Percentiles rank a stretch among this genome's conserved stretches.
Conservation (phyloP, 2,797 vertebrate genomes). For the Pantherophis vulpinus region DNA sequence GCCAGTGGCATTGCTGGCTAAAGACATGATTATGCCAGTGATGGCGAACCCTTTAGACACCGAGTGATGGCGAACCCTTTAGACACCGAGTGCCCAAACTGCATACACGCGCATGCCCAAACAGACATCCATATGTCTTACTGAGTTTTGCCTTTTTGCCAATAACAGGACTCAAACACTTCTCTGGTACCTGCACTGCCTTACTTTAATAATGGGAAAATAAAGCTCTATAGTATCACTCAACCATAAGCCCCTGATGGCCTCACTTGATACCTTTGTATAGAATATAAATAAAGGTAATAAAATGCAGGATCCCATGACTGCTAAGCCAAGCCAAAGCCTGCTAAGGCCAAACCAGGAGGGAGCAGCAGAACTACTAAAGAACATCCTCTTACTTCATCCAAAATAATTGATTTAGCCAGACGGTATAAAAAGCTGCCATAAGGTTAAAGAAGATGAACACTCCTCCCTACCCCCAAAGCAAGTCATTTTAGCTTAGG, state of each 20-base stretch:
- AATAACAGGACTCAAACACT: not conserved
- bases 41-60: too few species aligned
- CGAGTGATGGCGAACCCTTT: too few species aligned
- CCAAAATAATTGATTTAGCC: not conserved
- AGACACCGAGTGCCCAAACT: too few species aligned
- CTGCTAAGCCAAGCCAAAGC: not conserved
- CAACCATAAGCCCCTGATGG: not conserved
- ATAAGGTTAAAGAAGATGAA: not conserved
- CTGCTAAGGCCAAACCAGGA: not conserved
- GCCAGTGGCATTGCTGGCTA: not conserved
- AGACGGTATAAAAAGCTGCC: not conserved
- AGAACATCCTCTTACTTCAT: not conserved
- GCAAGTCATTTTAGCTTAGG: not conserved
- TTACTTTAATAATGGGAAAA: not conserved
- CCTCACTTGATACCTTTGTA: not conserved
- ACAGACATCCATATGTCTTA: not conserved
- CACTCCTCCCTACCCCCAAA: not conserved
- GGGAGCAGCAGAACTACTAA: not conserved
- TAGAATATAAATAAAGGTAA: not conserved
- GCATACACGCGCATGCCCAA: too few species aligned
- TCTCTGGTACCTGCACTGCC: not conserved
- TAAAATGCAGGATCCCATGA: not conserved
- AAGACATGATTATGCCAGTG: not conserved
- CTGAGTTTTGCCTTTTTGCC: not conserved
- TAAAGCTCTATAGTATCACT: not conserved